Base-by-base conservation (phyloP, 2,888 invertebrate genomes). In the Lingula anatina region DNA sequence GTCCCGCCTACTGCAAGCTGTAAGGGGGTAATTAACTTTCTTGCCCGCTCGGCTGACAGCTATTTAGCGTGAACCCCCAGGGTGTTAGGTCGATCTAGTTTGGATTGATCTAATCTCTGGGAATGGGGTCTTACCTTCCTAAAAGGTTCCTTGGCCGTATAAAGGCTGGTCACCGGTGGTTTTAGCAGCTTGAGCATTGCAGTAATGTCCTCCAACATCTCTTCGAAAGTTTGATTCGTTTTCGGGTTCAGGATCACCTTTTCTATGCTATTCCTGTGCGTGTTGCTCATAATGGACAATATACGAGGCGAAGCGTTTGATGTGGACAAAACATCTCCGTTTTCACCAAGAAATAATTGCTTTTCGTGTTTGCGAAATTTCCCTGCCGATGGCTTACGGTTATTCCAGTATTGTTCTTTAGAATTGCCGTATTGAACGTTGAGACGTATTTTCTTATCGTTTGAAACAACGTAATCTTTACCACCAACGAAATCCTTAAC, bases 211-310 rank as follows among this genome's bases (percentile, higher is more conserved):
- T 88, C 88, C 50, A 95, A 81, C 28, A 95, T 90, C 72, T 94
- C 93, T 78, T 94, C 94, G 73, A 93, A 95, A 0, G 91, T 90
- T 70, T 94, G 93, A 27, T 89, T 87, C 20, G 94, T 94, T 57
- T 90, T 85, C 64, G 94, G 83, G 75, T 95, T 95, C 55, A 95
- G 80, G 60, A 95, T 80, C 44, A 95, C 91, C 50, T 67, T 70
- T 47, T 73, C 67, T 26, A 53, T 50, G 24, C 60, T 88, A 36
- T 90, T 87, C 75, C 92, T 90, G 78, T 92, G 89, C 82, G 88
- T 86, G 76, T 92, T 92, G 78, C 94, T 94, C 72, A 94, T 89
- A 72, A 95, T 90, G 62, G 93, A 83, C 73, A 95, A 56, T 7
- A 72, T 48, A 5, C 54, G 44, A 2, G 62, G 61, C 12, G 44